Evolutionary conservation across 2,797 vertebrate species (phyloP).

Genomic region (Protonibea diacanthus): DNA sequence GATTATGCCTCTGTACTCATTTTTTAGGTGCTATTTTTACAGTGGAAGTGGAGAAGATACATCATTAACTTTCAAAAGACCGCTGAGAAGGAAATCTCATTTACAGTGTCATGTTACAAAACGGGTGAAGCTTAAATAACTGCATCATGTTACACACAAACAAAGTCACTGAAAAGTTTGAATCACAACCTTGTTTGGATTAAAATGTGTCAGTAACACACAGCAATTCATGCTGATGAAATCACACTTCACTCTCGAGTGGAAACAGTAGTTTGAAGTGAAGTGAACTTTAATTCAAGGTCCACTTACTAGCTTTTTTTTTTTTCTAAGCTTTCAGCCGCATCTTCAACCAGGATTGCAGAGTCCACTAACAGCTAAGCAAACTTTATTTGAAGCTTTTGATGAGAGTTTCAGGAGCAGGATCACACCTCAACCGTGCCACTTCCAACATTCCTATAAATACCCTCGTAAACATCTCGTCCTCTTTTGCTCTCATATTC

Average conservation of each 20-base stretch:
- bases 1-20: not conserved
- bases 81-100: not conserved
- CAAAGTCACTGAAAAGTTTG: not conserved
- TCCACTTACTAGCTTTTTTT: no score
- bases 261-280: not conserved
- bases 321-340: not conserved
- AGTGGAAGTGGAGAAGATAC: slow-evolving; percentile 2
- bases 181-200: not conserved
- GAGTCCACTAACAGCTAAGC: not conserved
- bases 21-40: slow-evolving; percentile 23
- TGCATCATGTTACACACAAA: not conserved
- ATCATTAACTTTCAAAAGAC: slow-evolving; percentile 11
- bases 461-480: no score
- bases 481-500: no score
- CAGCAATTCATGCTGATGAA: not conserved
- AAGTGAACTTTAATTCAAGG: no score
- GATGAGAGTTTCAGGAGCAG: no score
- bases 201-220: not conserved
- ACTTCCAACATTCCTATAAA: no score
- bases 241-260: not conserved
- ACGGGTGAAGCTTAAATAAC: not conserved
- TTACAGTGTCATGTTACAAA: not conserved
- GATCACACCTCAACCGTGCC: no score
- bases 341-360: not conserved
- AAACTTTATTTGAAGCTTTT: not conserved